Percentiles rank a stretch among this genome's conserved stretches.
These are phyloP conservation scores for Chaetophractus vellerosus DNA, from an alignment of 2,797 vertebrate species.

Conservation along the genomic window DNA sequence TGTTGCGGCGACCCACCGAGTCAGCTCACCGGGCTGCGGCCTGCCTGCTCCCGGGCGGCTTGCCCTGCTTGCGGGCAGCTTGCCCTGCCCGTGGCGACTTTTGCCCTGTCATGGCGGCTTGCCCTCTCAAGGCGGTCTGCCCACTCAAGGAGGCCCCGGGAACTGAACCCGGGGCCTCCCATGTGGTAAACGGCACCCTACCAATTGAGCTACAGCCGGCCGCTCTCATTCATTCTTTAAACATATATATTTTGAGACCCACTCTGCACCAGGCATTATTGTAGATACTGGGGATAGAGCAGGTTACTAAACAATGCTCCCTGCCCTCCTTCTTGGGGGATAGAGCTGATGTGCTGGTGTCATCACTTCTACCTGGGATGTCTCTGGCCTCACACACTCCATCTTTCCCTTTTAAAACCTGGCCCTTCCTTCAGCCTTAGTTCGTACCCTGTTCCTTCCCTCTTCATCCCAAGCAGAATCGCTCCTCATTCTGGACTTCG, in stretches of 20 bases:
- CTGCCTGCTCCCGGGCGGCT: too few species aligned
- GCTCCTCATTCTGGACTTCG: not conserved
- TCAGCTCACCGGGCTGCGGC: too few species aligned
- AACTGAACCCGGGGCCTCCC: too few species aligned
- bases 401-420: not conserved
- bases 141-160: too few species aligned
- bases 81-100: too few species aligned
- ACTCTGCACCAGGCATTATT: not conserved
- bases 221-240: conserved; percentile 37
- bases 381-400: not conserved
- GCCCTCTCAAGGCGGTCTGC: too few species aligned
- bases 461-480: not conserved
- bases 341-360: not conserved
- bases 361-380: not conserved
- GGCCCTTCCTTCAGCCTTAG: not conserved
- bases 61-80: too few species aligned
- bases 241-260: not conserved
- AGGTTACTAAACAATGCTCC: not conserved
- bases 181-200: too few species aligned
- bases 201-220: too few species aligned
- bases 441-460: not conserved
- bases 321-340: not conserved
- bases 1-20: too few species aligned
- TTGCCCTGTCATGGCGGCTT: too few species aligned
- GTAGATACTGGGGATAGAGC: not conserved